Evolutionary conservation across 2,888 invertebrate genomes (phyloP), one percentile per base, ranked within the genome.

Genomic region (Phaedon cochleariae): DNA sequence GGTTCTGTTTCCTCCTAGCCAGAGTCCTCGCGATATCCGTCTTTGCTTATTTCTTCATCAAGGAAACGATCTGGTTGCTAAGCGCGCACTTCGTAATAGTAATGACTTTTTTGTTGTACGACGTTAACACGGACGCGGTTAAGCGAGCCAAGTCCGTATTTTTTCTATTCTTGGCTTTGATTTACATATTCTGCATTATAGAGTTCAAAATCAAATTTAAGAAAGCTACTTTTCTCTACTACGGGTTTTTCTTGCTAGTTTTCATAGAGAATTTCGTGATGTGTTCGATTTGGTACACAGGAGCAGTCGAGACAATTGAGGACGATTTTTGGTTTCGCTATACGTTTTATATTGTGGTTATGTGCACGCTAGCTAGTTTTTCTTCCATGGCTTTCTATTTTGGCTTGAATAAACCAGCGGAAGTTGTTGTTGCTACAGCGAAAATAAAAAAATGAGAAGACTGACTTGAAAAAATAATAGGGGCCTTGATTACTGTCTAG

Each of bases 141-240:
- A 76, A 78, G 58, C 69, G 79, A 51, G 75, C 76, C 0, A 83
- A 83, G 75, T 78, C 77, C 0, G 80, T 86, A 2, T 92, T 91
- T 80, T 90, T 90, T 76, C 77, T 92, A 67, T 90, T 92, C 79
- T 86, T 93, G 17, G 90, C 91, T 12, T 88, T 92, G 72, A 86
- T 93, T 68, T 93, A 91, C 77, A 85, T 92, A 60, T 90, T 93
- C 79, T 90, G 91, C 76, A 84, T 93, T 49, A 89, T 94, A 77
- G 94, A 94, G 83, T 92, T 93, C 76, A 90, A 92, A 79, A 87
- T 93, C 61, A 90, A 90, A 80, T 93, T 93, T 79, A 90, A 89
- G 71, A 89, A 90, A 76, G 88, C 91, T 18, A 88, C 90, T 3
- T 85, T 89, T 59, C 91, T 92, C 87, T 89, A 92, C 74, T 83